These are phyloP conservation scores for Cylloceria caligata DNA, from an alignment of 2,888 invertebrate species.

Conservation along the genomic window DNA sequence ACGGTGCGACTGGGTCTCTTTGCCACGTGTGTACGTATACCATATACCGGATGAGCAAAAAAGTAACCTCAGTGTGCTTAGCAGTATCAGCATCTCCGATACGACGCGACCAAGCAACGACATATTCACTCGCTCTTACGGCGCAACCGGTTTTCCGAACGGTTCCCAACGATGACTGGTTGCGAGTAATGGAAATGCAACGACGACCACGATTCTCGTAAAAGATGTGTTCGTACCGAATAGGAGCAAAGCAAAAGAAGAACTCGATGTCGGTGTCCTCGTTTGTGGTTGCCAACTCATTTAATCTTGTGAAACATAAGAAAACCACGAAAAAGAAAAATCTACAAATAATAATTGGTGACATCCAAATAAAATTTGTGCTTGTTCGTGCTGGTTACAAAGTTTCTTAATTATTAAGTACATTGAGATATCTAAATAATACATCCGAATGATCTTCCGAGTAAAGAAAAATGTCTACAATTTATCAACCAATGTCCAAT, in stretches of 20 bases:
- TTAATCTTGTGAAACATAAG: background rate
- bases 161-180: conserved; percentile 55
- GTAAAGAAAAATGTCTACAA: too few relatives aligned
- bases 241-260: conserved; percentile 1
- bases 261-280: conserved; percentile 14
- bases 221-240: conserved; percentile 34
- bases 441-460: background rate
- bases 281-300: conserved; percentile 32
- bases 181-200: conserved; percentile 59
- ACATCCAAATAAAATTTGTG: conserved; percentile 5
- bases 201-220: conserved; percentile 23
- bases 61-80: background rate
- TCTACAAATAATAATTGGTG: background rate
- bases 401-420: background rate
- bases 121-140: conserved; percentile 38
- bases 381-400: background rate
- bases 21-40: conserved; percentile 28
- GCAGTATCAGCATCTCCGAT: conserved; percentile 45
- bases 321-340: conserved; percentile 10
- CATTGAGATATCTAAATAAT: background rate
- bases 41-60: conserved; percentile 30
- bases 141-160: conserved; percentile 64
- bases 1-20: conserved; percentile 37
- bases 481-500: too few relatives aligned
- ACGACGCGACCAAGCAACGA: conserved; percentile 24